Percentiles rank a stretch among this genome's conserved stretches.
Evolutionary conservation across 2,113 vertebrate species (phyloP).

Genomic region (Sinocyclocheilus rhinocerous): DNA sequence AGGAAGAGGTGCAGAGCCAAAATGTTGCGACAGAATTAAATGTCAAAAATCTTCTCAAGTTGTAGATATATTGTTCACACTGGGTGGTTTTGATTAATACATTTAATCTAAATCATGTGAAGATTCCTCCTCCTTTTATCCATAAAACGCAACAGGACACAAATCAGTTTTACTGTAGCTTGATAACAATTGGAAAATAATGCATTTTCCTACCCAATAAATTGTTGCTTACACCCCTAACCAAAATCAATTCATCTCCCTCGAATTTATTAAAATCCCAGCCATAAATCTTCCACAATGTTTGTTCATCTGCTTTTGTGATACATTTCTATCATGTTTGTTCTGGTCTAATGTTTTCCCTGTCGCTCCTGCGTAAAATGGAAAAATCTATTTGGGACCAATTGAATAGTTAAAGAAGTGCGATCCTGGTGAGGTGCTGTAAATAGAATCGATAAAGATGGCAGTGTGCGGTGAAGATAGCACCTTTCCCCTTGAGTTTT

Average conservation of each 20-base stretch:
- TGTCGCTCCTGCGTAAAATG: constrained; percentile 95
- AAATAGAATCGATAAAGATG: constrained; percentile 81
- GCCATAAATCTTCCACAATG: constrained; percentile 98
- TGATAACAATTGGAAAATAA: constrained; percentile 99
- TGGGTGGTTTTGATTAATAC: constrained; percentile 98
- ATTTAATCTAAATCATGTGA: constrained; percentile 98
- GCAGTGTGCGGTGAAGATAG: constrained; percentile 78
- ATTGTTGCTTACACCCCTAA: constrained; percentile 99
- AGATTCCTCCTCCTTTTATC: constrained; percentile 96
- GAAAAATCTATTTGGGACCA: constrained; percentile 97
- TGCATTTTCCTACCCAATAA: constrained; percentile 99
- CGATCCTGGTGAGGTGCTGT: constrained; percentile 76
- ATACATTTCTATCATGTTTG: constrained; percentile 98
- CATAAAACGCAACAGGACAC: constrained; percentile 99
- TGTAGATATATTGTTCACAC: constrained; percentile 99
- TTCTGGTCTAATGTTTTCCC: constrained; percentile 97
- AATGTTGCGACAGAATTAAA: constrained; percentile 99
- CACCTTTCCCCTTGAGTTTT: constrained; percentile 77
- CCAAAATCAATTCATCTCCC: constrained; percentile 99
- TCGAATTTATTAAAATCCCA: constrained; percentile 95
- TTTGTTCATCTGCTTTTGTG: constrained; percentile 99
- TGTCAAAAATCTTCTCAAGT: constrained; percentile 99
- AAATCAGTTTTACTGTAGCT: constrained; percentile 99
- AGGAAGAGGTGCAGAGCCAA: constrained; percentile 94
- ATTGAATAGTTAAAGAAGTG: constrained; percentile 96